phyloP scores from a whole-genome alignment of 1,140 invertebrate genomes.

The Meloidogyne chitwoodi region DNA sequence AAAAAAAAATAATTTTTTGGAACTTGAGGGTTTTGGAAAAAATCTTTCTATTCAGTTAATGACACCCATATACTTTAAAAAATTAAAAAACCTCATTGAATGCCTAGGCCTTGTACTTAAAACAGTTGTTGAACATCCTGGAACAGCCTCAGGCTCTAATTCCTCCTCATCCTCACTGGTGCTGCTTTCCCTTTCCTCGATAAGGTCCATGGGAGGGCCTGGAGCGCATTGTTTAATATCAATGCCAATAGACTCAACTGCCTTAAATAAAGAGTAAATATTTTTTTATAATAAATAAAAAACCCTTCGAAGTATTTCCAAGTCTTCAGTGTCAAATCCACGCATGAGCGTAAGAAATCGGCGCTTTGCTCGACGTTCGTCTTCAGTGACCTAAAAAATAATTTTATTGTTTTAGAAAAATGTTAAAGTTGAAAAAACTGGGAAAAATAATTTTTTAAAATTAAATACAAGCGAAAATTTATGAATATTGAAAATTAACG shows the following conservation, averaged over 20 bases:
- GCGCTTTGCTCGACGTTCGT: slow-evolving; percentile 52
- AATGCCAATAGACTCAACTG: slow-evolving; percentile 43
- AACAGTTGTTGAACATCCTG: slow-evolving; percentile 29
- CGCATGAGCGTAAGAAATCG: slow-evolving; percentile 58
- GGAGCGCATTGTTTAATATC: slow-evolving; percentile 58
- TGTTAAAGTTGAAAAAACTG: too few relatives aligned
- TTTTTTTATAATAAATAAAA: neutral
- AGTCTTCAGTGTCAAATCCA: slow-evolving; percentile 57
- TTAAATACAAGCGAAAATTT: too few relatives aligned
- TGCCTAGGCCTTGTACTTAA: slow-evolving; percentile 28
- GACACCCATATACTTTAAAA: too few relatives aligned
- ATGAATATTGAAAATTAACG: too few relatives aligned
- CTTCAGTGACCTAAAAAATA: slow-evolving; percentile 49
- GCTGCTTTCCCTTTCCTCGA: slow-evolving; percentile 45
- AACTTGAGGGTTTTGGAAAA: neutral
- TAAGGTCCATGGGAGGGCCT: slow-evolving; percentile 57
- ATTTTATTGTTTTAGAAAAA: slow-evolving; percentile 26
- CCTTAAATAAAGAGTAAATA: slow-evolving; percentile 30
- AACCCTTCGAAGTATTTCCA: slow-evolving; percentile 56
- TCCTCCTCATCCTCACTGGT: slow-evolving; percentile 9
- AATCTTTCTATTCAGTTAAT: too few relatives aligned
- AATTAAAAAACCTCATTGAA: slow-evolving; percentile 16
- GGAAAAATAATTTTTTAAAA: too few relatives aligned
- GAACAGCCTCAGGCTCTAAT: slow-evolving; percentile 12
- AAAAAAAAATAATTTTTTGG: neutral